Evolutionary conservation across 2,113 vertebrate species (phyloP), one percentile per base, ranked within the genome.

Genomic region (Leptosomus discolor): DNA sequence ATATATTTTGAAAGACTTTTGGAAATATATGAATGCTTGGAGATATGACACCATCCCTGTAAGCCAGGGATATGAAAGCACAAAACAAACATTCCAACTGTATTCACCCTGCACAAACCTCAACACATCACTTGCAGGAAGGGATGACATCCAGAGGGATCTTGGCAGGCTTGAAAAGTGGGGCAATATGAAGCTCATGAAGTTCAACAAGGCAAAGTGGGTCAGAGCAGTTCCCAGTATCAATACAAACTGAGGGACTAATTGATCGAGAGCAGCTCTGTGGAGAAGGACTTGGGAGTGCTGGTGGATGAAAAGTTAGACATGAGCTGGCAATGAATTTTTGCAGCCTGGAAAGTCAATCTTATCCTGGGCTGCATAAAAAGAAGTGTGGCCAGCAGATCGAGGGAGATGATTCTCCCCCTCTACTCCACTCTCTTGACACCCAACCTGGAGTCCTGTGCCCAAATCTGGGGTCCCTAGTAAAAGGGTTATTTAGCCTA

Each of bases 341-440:
- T 41, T 76, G 30, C 9, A 50, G 19, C 2, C 30, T 23, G 13
- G 24, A 67, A 86, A 46, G 30, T 8, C 34, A 37, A 34, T 2
- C 2, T 2, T 10, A 22, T 46, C 15, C 27, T 39, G 51, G 19
- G 12, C 18, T 76, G 15, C 36, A 41, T 20, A 15, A 50, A 58
- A 68, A 3, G 43, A 43, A 37, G 21, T 0, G 0, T 29, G 14
- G 39, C 14, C n/a, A 65, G n/a, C 5, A 75, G 18, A 9, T 41
- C 2, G 0, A 68, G 24, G 5, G 37, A 61, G 15, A 15, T 19
- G 11, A 34, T 53, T 60, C 8, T 45, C 0, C 7, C 9, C 4
- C 32, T 51, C 17, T 53, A 8, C 13, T 78, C 54, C 1, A 0
- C 18, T 37, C 39, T 75, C 3, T 2, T 36, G 36, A 68, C 20